Evolutionary conservation across 2,797 vertebrate species (phyloP), one percentile per base, ranked within the genome.

Genomic region (Gorsachius magnificus): DNA sequence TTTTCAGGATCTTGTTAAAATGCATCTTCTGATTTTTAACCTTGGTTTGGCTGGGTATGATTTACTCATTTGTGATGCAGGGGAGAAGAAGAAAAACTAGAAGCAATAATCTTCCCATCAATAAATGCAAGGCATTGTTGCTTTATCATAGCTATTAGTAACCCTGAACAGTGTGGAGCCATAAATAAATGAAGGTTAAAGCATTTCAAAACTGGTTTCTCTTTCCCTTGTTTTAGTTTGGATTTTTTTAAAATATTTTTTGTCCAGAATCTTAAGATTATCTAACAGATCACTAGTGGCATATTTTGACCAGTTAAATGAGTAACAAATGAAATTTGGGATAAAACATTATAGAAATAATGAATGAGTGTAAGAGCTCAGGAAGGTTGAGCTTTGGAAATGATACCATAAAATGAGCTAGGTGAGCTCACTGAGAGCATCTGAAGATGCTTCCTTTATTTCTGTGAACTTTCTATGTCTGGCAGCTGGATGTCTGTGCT

Each of bases 41-140:
- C 95, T 97, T 94, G 96, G 77, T 95, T 96, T 96, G 81, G 48
- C 94, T 96, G 96, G 76, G 83, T 95, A 13, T 92, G 96, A 95
- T 96, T 97, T 95, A 97, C 79, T 97, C 53, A 93, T 96, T 97
- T 97, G 85, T 74, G 89, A 92, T 91, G 85, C 21, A 26, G 36
- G 9, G 31, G 75, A 63, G 97, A 97, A 97, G 95, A 93, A 96
- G 89, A 85, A 95, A 93, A 93, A 93, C 89, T 92, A 86, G 77
- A 92, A 89, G 90, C 68, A 96, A 95, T 97, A 97, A 97, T 97
- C 89, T 95, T 85, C 45, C 85, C 84, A 89, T 97, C 95, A 96
- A 96, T 97, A 98, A 97, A 96, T 89, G 83, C 76, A 97, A 95
- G 96, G 26, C 90, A 93, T 92, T 94, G 63, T 94, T 97, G 81